Evolutionary conservation across 2,113 vertebrate genomes (phyloP).

Genomic region (Cyanoliseus patagonus): DNA sequence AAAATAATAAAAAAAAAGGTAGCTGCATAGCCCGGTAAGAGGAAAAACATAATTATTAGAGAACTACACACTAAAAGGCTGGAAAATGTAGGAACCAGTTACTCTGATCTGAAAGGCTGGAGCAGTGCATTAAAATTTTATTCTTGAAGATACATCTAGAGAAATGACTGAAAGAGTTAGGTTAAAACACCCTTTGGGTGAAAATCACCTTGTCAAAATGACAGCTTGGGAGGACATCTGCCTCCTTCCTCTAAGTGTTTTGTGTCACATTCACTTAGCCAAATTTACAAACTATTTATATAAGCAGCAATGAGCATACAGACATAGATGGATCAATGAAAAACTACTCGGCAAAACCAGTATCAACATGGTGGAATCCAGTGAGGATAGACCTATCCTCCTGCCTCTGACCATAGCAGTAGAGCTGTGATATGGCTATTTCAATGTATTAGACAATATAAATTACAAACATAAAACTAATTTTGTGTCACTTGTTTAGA

Average conservation of each 20-base stretch:
- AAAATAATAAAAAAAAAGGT: background rate
- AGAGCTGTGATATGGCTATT: background rate
- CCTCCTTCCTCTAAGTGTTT: constrained; percentile 40
- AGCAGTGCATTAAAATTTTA: background rate
- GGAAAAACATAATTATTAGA: background rate
- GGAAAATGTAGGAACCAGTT: background rate
- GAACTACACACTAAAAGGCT: background rate
- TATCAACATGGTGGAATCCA: background rate
- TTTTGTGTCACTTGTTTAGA: background rate
- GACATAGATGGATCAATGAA: background rate
- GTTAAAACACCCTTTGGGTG: constrained; percentile 50
- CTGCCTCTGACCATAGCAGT: background rate
- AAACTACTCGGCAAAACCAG: background rate
- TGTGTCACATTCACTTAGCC: constrained; percentile 56
- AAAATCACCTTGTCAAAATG: constrained; percentile 68
- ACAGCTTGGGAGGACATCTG: constrained; percentile 68
- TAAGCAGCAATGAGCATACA: background rate
- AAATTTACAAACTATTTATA: constrained; percentile 30
- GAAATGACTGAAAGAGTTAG: background rate
- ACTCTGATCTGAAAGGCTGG: background rate
- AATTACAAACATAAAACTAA: background rate
- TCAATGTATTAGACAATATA: background rate
- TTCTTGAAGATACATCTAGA: background rate
- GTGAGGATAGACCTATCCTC: background rate
- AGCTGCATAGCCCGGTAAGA: background rate